A percentile compares a stretch with the other conserved stretches of the same genome.
Conservation (phyloP, 2,113 vertebrate species). For the Amia ocellicauda region DNA sequence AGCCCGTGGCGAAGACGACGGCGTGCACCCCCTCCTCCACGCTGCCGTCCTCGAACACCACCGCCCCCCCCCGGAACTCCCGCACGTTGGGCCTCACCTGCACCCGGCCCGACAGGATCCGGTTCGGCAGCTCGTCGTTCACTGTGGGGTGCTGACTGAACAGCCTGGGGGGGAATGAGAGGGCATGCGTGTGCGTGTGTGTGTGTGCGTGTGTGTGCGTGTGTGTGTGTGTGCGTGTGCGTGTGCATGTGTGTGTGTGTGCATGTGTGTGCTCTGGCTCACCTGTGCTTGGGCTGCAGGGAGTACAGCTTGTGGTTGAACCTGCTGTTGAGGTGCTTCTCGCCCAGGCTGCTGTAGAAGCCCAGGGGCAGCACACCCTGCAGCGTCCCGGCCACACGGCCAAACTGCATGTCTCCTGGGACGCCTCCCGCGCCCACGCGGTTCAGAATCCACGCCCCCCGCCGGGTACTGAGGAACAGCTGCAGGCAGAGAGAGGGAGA, state of each 20-base stretch:
- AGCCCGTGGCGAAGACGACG: slow-evolving; percentile 87
- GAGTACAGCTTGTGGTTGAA: slow-evolving; percentile 79
- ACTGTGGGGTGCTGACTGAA: slow-evolving; percentile 76
- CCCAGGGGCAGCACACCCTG: slow-evolving; percentile 50
- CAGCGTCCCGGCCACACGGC: slow-evolving; percentile 35
- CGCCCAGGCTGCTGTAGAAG: slow-evolving; percentile 37
- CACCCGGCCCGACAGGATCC: slow-evolving; percentile 80
- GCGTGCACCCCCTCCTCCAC: slow-evolving; percentile 70
- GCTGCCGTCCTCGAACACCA: slow-evolving; percentile 82
- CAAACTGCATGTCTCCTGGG: slow-evolving; percentile 69
- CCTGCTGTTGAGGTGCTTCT: slow-evolving; percentile 55
- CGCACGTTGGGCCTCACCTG: slow-evolving; percentile 74
- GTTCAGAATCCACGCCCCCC: slow-evolving; percentile 81
- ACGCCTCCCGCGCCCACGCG: slow-evolving; percentile 68
- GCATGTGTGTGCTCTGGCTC: not conserved
- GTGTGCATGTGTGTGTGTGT: not conserved
- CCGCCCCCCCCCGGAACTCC: slow-evolving; percentile 72
- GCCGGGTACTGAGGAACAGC: slow-evolving; percentile 89
- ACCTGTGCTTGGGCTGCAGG: slow-evolving; percentile 78
- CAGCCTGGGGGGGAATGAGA: slow-evolving; percentile 49
- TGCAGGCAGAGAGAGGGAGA: slow-evolving; percentile 35
- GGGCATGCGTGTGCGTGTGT: not conserved
- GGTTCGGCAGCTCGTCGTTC: slow-evolving; percentile 86
- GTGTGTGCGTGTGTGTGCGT: not conserved
- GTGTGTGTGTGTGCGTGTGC: not conserved